Evolutionary conservation across 2,113 vertebrate genomes (phyloP).

Genomic region (Anser cygnoides): DNA sequence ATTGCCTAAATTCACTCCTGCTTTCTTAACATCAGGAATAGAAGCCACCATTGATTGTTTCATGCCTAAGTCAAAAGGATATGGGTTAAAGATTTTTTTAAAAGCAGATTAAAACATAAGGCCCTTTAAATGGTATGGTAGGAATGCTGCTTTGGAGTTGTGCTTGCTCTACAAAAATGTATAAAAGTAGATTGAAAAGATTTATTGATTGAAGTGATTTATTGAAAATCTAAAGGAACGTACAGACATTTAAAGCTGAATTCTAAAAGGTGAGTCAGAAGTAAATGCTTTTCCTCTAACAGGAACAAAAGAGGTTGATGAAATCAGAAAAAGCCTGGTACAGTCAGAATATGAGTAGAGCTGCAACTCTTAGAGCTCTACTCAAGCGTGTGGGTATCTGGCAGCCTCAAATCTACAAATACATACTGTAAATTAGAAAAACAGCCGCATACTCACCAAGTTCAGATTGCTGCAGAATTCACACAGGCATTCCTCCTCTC

Average conservation of each 20-base stretch:
- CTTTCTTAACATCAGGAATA: background rate
- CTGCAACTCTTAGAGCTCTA: background rate
- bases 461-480: background rate
- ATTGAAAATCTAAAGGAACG: background rate
- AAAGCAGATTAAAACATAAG: background rate
- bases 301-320: background rate
- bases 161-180: background rate
- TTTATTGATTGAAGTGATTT: background rate
- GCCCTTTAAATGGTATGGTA: background rate
- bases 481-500: background rate
- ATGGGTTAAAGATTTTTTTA: background rate
- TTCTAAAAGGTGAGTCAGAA: background rate
- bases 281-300: background rate
- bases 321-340: background rate
- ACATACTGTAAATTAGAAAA: background rate
- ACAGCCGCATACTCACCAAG: background rate
- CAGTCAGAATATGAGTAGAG: background rate
- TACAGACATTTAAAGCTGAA: background rate
- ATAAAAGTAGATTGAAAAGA: background rate
- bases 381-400: background rate
- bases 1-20: background rate
- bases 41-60: background rate
- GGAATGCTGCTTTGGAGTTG: background rate
- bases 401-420: background rate
- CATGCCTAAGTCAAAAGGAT: background rate